A percentile compares a stretch with the other conserved stretches of the same genome.
phyloP scores from a whole-genome alignment of 1,140 invertebrate species.

The Drosophila santomea region DNA sequence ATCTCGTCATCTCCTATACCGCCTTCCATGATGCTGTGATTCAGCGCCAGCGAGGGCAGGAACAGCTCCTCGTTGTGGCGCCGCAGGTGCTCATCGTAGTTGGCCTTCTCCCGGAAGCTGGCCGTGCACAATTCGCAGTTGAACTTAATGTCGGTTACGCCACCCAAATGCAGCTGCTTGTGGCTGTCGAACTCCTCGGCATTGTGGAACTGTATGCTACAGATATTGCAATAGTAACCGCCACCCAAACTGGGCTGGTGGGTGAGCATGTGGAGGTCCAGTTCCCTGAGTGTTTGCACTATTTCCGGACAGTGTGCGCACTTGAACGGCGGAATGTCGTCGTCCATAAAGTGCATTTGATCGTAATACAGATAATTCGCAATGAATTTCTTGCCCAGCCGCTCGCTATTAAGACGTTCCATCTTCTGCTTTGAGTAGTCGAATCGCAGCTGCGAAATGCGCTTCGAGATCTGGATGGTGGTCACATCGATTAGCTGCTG shows the following conservation, averaged over 20 bases:
- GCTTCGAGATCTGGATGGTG: slow-evolving; percentile 80
- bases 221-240: slow-evolving; percentile 69
- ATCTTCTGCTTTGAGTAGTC: slow-evolving; percentile 80
- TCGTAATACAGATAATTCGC: slow-evolving; percentile 78
- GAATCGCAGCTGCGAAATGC: slow-evolving; percentile 78
- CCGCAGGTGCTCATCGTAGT: slow-evolving; percentile 79
- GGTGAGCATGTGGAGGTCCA: slow-evolving; percentile 69
- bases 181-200: slow-evolving; percentile 72
- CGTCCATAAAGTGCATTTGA: slow-evolving; percentile 79
- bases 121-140: slow-evolving; percentile 79
- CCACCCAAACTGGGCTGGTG: slow-evolving; percentile 68
- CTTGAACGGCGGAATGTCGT: slow-evolving; percentile 78
- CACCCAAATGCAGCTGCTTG: slow-evolving; percentile 68
- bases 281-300: slow-evolving; percentile 70
- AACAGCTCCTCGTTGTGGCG: slow-evolving; percentile 78
- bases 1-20: slow-evolving; percentile 3
- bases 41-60: slow-evolving; percentile 65
- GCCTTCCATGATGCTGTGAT: slow-evolving; percentile 67
- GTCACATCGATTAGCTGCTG: slow-evolving; percentile 73
- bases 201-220: slow-evolving; percentile 63
- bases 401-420: slow-evolving; percentile 72
- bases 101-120: slow-evolving; percentile 77
- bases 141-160: slow-evolving; percentile 65
- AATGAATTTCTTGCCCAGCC: slow-evolving; percentile 63
- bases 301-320: slow-evolving; percentile 73